Percentiles rank a stretch among this genome's conserved stretches.
Evolutionary conservation across 1,140 invertebrate species (phyloP).

Genomic region (Sinonovacula constricta): DNA sequence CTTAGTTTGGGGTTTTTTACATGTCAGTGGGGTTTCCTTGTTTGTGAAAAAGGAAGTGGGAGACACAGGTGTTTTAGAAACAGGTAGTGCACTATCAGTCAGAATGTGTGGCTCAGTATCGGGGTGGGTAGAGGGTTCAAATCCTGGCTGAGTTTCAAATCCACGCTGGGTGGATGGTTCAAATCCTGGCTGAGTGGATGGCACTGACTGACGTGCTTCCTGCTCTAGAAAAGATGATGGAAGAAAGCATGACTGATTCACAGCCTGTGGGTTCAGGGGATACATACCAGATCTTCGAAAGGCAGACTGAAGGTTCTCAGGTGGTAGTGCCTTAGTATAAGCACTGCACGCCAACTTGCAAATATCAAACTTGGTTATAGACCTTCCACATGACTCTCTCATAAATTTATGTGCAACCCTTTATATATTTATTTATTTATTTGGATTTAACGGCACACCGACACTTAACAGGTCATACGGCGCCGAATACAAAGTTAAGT

Average conservation of each 20-base stretch:
- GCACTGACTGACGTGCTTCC: not conserved
- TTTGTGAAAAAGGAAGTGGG: not conserved
- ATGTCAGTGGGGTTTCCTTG: too few species aligned
- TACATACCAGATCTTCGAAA: not conserved
- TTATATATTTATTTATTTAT: too few species aligned
- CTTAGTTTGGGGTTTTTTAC: slow-evolving; percentile 8
- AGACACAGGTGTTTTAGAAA: not conserved
- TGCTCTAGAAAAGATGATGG: too few species aligned
- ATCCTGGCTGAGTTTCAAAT: not conserved
- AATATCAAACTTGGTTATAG: too few species aligned
- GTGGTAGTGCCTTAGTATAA: too few species aligned
- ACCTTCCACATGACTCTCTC: too few species aligned
- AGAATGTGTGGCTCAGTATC: not conserved
- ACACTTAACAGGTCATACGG: too few species aligned
- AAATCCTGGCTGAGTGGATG: not conserved
- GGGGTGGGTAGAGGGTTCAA: too few species aligned
- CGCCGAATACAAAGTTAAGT: too few species aligned
- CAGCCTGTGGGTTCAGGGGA: slow-evolving; percentile 11
- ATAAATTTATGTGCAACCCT: too few species aligned
- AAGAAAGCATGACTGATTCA: too few species aligned
- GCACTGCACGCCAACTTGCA: not conserved
- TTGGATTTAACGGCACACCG: too few species aligned
- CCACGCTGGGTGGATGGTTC: not conserved
- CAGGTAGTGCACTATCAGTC: not conserved
- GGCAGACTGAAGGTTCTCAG: slow-evolving; percentile 3